Conservation (phyloP, 2,113 vertebrate species). For the Hepsetus odoe region DNA sequence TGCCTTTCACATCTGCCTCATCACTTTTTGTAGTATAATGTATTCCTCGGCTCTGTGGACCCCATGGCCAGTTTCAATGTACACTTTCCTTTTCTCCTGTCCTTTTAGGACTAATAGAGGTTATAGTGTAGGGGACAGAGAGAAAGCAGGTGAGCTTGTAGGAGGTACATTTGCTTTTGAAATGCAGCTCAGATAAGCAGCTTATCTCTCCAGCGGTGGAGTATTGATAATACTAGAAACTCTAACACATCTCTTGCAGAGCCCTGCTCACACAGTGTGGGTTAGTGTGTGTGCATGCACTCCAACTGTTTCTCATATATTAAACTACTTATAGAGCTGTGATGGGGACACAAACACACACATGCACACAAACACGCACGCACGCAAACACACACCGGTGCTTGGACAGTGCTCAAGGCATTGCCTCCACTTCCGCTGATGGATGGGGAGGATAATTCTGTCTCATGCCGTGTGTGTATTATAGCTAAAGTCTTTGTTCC, state of each 20-base stretch:
- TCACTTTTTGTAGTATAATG: constrained; percentile 4
- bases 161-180: constrained; percentile 59
- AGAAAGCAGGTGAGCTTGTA: constrained; percentile 29
- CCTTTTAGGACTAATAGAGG: constrained; percentile 43
- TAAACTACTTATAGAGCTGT: constrained; percentile 31
- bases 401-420: constrained; percentile 16
- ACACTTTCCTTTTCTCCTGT: constrained; percentile 39
- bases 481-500: constrained; percentile 40
- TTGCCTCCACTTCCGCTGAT: constrained; percentile 37
- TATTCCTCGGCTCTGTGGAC: neutral
- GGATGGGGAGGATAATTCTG: constrained; percentile 36
- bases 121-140: constrained; percentile 24
- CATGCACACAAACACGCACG: constrained; percentile 32
- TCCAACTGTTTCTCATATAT: constrained; percentile 28
- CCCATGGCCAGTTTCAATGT: constrained; percentile 23
- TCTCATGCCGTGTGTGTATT: constrained; percentile 48
- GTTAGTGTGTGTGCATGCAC: neutral
- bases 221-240: constrained; percentile 56
- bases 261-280: constrained; percentile 21
- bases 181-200: constrained; percentile 52
- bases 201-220: constrained; percentile 48
- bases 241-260: constrained; percentile 47
- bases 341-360: constrained; percentile 40
- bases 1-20: neutral
- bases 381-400: constrained; percentile 44